Evolutionary conservation across 2,113 vertebrate genomes (phyloP).

Genomic region (Chauna torquata): DNA sequence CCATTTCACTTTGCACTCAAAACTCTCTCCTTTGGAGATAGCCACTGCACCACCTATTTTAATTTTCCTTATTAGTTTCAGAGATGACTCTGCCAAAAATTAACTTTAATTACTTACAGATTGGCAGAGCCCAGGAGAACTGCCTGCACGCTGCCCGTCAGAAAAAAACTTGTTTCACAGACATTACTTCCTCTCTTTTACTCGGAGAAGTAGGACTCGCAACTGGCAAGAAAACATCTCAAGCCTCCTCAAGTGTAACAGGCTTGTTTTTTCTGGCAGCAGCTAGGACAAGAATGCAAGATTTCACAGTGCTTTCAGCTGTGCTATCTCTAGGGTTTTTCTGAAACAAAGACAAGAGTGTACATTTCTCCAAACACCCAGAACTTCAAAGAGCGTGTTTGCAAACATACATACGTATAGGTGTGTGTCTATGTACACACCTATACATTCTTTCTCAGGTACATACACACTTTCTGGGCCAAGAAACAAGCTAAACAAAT

Average conservation of each 20-base stretch:
- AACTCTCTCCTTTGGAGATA: neutral
- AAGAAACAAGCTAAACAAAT: neutral
- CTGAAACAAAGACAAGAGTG: neutral
- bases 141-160: neutral
- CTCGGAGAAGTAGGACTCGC: neutral
- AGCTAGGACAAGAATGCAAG: slow-evolving; percentile 2
- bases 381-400: neutral
- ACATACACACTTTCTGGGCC: neutral
- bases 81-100: neutral
- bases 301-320: slow-evolving; percentile 26
- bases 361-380: neutral
- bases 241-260: slow-evolving; percentile 37
- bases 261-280: slow-evolving; percentile 56
- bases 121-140: neutral
- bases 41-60: slow-evolving; percentile 13
- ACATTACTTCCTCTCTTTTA: slow-evolving; percentile 19
- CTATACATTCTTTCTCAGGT: neutral
- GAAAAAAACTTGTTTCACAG: slow-evolving; percentile 30
- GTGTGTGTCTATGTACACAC: neutral
- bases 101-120: neutral
- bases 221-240: slow-evolving; percentile 45
- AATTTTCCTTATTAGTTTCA: neutral
- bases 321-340: slow-evolving; percentile 42
- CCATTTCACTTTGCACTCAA: neutral
- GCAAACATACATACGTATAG: neutral